Evolutionary conservation across 2,888 invertebrate genomes (phyloP).

Genomic region (Eudasyphora cyanicolor): DNA sequence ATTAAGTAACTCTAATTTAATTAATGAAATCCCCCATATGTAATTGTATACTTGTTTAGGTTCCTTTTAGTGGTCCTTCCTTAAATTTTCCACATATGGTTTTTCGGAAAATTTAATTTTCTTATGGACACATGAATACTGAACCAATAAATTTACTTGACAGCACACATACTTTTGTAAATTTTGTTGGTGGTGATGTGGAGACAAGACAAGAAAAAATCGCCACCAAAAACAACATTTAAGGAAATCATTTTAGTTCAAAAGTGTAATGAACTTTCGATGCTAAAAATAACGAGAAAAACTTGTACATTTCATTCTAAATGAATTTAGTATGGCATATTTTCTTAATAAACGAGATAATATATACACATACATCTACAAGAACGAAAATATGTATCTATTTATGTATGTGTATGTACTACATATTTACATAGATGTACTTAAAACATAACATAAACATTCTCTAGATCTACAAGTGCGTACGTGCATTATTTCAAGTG

Average conservation of each 20-base stretch:
- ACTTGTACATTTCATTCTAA: slow-evolving; percentile 4
- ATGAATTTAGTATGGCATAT: slow-evolving; percentile 24
- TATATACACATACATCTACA: too few relatives aligned
- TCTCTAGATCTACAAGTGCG: too few relatives aligned
- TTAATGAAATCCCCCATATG: too few relatives aligned
- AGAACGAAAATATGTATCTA: too few relatives aligned
- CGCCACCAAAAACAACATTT: slow-evolving; percentile 40
- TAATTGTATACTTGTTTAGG: too few relatives aligned
- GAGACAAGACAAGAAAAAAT: slow-evolving; percentile 6
- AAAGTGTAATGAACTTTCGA: slow-evolving; percentile 62
- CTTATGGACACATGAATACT: slow-evolving; percentile 24
- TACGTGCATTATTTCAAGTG: too few relatives aligned
- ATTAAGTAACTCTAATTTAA: too few relatives aligned
- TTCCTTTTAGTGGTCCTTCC: too few relatives aligned
- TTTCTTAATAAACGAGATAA: not conserved
- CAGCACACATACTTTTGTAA: slow-evolving; percentile 15
- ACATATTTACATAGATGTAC: too few relatives aligned
- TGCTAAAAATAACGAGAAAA: slow-evolving; percentile 43
- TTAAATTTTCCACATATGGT: too few relatives aligned
- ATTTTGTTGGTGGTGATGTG: not conserved
- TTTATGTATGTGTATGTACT: not conserved
- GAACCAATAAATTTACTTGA: slow-evolving; percentile 29
- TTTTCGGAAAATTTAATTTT: too few relatives aligned
- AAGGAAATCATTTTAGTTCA: slow-evolving; percentile 50
- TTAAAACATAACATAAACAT: too few relatives aligned